Percentiles rank a stretch among this genome's conserved stretches.
Evolutionary conservation across 2,888 invertebrate genomes (phyloP).

Genomic region (Drosophila siamana): DNA sequence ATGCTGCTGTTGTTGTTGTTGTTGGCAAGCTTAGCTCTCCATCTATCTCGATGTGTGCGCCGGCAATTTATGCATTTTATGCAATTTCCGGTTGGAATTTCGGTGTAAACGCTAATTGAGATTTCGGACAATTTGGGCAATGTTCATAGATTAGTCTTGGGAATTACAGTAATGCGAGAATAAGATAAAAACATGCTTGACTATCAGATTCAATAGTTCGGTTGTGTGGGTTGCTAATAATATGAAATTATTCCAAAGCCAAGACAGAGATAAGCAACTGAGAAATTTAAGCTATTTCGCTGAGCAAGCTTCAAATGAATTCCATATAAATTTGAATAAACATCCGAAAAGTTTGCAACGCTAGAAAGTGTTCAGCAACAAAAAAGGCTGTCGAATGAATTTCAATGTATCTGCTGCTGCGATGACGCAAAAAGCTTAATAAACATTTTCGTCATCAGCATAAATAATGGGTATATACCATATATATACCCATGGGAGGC

Average conservation of each 20-base stretch:
- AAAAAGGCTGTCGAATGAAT: neutral
- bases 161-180: conserved; percentile 23
- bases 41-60: conserved; percentile 21
- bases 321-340: no score
- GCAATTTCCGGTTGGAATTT: conserved; percentile 66
- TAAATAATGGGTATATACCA: neutral
- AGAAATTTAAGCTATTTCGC: no score
- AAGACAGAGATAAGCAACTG: neutral
- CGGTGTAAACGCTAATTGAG: conserved; percentile 55
- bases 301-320: no score
- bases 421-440: no score
- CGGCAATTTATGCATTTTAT: conserved; percentile 61
- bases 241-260: neutral
- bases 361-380: no score
- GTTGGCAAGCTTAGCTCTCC: conserved; percentile 17
- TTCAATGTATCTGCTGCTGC: no score
- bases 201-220: neutral
- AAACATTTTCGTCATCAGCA: neutral
- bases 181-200: neutral
- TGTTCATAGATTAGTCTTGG: conserved; percentile 16
- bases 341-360: no score
- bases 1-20: no score
- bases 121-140: conserved; percentile 38
- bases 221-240: neutral
- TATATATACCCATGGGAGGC: neutral